Evolutionary conservation across 2,797 vertebrate genomes (phyloP), one percentile per base, ranked within the genome.

Genomic region (Tamandua tetradactyla): DNA sequence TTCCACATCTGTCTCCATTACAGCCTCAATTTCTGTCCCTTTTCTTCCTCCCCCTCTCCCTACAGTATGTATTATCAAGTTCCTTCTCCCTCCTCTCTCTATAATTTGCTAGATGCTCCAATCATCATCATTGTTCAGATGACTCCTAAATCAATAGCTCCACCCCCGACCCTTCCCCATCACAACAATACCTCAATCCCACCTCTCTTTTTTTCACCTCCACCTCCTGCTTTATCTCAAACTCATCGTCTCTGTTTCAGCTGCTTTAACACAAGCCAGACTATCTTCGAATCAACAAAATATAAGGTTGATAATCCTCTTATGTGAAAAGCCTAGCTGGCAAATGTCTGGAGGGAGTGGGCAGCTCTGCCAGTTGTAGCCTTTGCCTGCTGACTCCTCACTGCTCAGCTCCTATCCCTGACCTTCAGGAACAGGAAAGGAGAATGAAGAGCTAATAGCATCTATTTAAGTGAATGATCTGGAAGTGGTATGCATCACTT

Each of bases 381-480:
- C 32, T 61, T 87, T 7, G 0, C 4, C 18, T 4, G 14, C 20
- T 86, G 93, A 30, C 32, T 80, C 42, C 61, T 61, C n/a, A 13
- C 6, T 12, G 25, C 47, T 62, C 5, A 7, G 2, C 59, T 84
- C 57, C 44, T 57, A 3, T 20, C 40, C 3, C 40, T 32, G 30
- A 62, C 20, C 61, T 86, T 78, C 17, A 14, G 49, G 27, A 90
- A 87, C 13, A 71, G 4, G 15, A 75, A 93, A 55, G 25, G 55
- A 71, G 49, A 80, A 62, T 62, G 80, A 13, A 84, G 89, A 89
- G 69, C 40, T 76, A 64, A 23, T 44, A 52, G 47, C 32, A 86
- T 85, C 69, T 94, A 59, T 62, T 44, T 44, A 79, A 62, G 6
- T 22, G 66, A 89, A 71, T 74, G 71, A n/a, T 7, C 40, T 71